These are phyloP conservation scores for Malurus alboscapulatus DNA, from an alignment of 2,113 vertebrate species.

Conservation along the genomic window DNA sequence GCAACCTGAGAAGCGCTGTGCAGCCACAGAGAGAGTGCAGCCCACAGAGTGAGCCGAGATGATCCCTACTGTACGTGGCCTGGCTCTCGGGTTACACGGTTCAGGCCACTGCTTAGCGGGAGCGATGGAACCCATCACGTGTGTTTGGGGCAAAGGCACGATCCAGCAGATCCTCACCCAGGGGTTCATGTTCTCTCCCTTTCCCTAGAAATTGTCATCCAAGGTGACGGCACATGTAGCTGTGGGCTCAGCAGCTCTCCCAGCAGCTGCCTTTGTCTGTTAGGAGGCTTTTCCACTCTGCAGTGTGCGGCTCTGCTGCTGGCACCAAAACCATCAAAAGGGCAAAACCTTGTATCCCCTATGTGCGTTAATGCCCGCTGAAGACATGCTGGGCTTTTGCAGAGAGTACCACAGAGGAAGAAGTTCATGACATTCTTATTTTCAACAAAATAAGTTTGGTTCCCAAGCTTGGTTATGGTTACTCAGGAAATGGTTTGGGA, in stretches of 20 bases:
- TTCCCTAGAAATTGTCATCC: constrained; percentile 76
- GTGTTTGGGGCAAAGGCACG: neutral
- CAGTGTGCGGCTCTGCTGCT: constrained; percentile 44
- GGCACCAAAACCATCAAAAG: neutral
- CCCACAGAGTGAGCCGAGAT: neutral
- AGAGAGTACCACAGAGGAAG: neutral
- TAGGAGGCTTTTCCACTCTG: constrained; percentile 56
- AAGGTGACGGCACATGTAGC: constrained; percentile 59
- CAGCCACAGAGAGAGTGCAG: neutral
- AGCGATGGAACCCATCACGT: neutral
- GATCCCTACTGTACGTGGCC: neutral
- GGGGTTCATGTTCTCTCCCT: constrained; percentile 63
- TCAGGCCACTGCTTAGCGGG: neutral
- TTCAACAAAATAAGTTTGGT: neutral
- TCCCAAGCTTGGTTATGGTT: neutral
- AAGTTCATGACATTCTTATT: neutral
- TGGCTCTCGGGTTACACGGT: neutral
- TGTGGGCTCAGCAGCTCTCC: constrained; percentile 49
- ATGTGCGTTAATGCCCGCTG: neutral
- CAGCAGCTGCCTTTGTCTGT: constrained; percentile 67
- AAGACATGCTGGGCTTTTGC: neutral
- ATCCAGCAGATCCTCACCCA: constrained; percentile 50
- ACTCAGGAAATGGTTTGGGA: neutral
- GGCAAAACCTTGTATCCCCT: neutral
- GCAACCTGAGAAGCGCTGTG: constrained; percentile 1